Evolutionary conservation across 2,888 invertebrate genomes (phyloP).

Genomic region (Calameuta pallipes): DNA sequence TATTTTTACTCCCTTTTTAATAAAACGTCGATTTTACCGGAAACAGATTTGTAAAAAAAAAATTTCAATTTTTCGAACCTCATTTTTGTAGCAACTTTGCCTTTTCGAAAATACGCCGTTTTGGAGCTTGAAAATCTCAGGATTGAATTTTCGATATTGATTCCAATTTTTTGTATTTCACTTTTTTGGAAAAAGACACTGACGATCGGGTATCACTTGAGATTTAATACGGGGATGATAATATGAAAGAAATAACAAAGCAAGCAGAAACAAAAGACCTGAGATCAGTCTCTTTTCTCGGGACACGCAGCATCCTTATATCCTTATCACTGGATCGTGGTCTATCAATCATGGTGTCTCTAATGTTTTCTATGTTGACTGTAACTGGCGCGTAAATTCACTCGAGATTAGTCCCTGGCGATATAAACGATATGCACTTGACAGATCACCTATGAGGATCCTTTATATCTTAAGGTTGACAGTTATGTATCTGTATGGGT

Average conservation of each 20-base stretch:
- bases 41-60: too few relatives aligned
- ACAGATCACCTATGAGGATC: constrained; percentile 6
- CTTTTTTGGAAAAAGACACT: too few relatives aligned
- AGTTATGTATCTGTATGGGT: too few relatives aligned
- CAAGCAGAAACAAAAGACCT: neutral
- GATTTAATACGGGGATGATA: neutral
- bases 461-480: neutral
- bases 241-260: neutral
- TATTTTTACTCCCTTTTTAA: too few relatives aligned
- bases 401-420: constrained; percentile 40
- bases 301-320: constrained; percentile 36
- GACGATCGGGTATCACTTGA: too few relatives aligned
- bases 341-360: constrained; percentile 47
- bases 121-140: too few relatives aligned
- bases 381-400: constrained; percentile 39
- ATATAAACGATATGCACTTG: constrained; percentile 22
- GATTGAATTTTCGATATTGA: too few relatives aligned
- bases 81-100: too few relatives aligned
- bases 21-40: too few relatives aligned
- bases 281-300: neutral
- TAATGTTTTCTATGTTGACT: constrained; percentile 45
- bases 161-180: too few relatives aligned
- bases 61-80: too few relatives aligned
- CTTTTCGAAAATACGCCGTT: too few relatives aligned
- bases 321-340: constrained; percentile 39